These are phyloP conservation scores for Indicator maculatus DNA, from an alignment of 2,113 vertebrate genomes.

Conservation along the genomic window DNA sequence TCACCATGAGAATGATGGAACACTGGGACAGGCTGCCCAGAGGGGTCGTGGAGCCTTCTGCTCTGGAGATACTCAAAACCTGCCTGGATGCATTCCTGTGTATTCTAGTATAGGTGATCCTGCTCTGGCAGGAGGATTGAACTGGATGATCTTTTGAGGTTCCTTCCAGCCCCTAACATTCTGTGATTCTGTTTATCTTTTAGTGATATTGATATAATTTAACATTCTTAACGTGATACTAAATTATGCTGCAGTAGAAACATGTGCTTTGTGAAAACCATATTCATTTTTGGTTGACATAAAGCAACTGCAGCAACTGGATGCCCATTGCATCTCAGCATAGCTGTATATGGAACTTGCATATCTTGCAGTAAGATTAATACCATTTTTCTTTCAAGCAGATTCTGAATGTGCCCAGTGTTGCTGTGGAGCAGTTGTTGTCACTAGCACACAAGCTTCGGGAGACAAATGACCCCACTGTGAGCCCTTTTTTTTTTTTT, in stretches of 20 bases:
- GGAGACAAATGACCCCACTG: constrained; percentile 85
- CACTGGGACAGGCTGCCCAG: too few species aligned
- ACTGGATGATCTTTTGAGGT: too few species aligned
- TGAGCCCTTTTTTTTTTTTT: constrained; percentile 67
- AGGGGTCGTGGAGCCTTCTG: too few species aligned
- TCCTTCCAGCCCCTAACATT: too few species aligned
- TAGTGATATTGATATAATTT: background rate
- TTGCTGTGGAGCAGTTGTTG: constrained; percentile 86
- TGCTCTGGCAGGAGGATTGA: too few species aligned
- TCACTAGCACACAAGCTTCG: constrained; percentile 90
- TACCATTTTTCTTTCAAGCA: constrained; percentile 56
- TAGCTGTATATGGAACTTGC: background rate
- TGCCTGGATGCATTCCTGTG: too few species aligned
- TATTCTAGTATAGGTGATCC: too few species aligned
- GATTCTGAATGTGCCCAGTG: constrained; percentile 82
- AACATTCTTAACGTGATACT: background rate
- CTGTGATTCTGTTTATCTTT: background rate
- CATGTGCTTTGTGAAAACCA: background rate
- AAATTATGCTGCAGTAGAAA: background rate
- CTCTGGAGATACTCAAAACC: too few species aligned
- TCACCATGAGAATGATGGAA: too few species aligned
- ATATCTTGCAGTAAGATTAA: background rate
- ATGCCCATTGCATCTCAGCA: background rate
- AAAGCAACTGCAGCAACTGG: background rate
- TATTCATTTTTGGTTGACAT: background rate